Evolutionary conservation across 2,888 invertebrate species (phyloP), one percentile per base, ranked within the genome.

Genomic region (Rutpela maculata): DNA sequence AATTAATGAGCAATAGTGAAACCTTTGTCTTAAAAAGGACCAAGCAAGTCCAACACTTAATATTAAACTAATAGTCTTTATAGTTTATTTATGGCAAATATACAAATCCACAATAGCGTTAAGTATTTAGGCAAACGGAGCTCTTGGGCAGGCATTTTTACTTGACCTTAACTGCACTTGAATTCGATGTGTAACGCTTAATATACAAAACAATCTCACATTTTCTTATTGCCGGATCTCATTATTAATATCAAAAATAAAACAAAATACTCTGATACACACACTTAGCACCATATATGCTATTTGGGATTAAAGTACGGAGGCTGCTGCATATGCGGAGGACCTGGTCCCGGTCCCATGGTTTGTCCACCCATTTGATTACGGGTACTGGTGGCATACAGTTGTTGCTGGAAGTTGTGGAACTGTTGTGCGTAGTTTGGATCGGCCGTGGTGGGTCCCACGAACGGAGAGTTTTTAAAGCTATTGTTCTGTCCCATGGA

Each of bases 351-450:
- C 38, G 89, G 89, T 7, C 89, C 89, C 88, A 89, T 90, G 43
- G 87, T 85, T 81, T 88, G 89, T 75, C 89, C 89, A 77, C 89
- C 90, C 88, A 90, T 90, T 84, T 93, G 93, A 88, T 92, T 93
- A 83, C 95, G 92, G 57, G 95, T 95, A 82, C 94, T 94, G 67
- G 97, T 98, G 79, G 98, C 97, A 90, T 98, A 98, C 84, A 98
- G 91, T 90, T 97, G 97, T 89, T 98, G 98, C 89, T 98, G 98
- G 92, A 98, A 98, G 91, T 97, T 96, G 90, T 97, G 97, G 91
- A 96, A 98, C 92, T 97, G 97, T 90, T 97, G 97, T 87, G 97
- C 97, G 91, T 98, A 98, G 89, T 96, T 96, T 15, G 97, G 96
- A 90, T 98, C 97, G 65, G 95, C 94, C 77, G 97, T 95, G 35